Base-by-base conservation (phyloP, 2,113 vertebrate species). In the Neolamprologus hecqui region DNA sequence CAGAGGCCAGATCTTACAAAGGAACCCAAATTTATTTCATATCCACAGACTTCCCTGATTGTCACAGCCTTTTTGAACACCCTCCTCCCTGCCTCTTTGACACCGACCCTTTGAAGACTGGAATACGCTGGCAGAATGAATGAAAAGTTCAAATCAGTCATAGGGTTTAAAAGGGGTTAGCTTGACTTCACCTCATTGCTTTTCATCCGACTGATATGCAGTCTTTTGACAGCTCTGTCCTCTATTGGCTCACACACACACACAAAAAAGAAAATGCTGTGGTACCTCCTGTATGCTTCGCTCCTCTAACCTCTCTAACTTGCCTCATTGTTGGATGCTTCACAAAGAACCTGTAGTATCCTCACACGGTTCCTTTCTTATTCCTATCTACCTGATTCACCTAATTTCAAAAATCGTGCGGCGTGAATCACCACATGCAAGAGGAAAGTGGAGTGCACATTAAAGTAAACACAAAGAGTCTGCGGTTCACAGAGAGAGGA, bases 131-230 rank as follows among this genome's bases (percentile, higher is more conserved):
- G 84, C 53, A 88, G 90, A 88, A 84, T 89, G 86, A 94, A 89
- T 80, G 86, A 95, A 90, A 60, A 89, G 91, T 92, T 95, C 93
- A 94, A 91, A 94, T 95, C 93, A 90, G 93, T 90, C 90, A 90
- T 86, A 81, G 77, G 85, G 81, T 94, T 94, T 93, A 88, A 94
- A 92, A 87, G 68, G 88, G 91, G 90, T 90, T 79, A 90, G 90
- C 90, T 92, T 73, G 85, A 93, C 86, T 93, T 94, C 86, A 92
- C 84, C 91, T 92, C 31, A 42, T 54, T 79, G 86, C 84, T 68
- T 92, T 94, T 92, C 63, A 88, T 92, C 83, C 84, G 31, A 85
- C 68, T 85, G 90, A 90, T 70, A 86, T 77, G 80, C 75, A 55
- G 82, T 68, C 79, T 73, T 92, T 86, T 93, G 87, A 93, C 90